Evolutionary conservation across 2,113 vertebrate species (phyloP), one percentile per base, ranked within the genome.

Genomic region (Platichthys flesus): DNA sequence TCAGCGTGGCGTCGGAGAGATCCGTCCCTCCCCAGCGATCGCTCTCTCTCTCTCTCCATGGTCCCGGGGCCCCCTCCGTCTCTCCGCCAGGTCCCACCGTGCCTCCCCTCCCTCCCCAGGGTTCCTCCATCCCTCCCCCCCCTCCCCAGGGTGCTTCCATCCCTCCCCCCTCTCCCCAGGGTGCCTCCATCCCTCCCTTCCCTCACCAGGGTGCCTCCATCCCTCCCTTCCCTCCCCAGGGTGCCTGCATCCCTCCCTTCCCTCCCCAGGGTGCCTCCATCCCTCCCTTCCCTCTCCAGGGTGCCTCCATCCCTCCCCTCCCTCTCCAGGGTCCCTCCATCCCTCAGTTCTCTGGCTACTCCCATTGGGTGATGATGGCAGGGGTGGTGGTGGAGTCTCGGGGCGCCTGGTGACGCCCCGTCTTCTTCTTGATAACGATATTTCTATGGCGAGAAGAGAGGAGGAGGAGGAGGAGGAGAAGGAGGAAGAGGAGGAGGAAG

Each of bases 401-500:
- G 91, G 57, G 83, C 89, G 55, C 91, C 90, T 24, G 88, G 89
- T 31, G 86, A 91, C 20, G 84, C 86, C 78, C 92, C 88, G 76
- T 93, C 92, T 2, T 93, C 92, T 85, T 92, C 92, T 73, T 91
- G 90, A 80, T 78, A 91, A 37, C 88, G 91, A 87, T 93, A 93
- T 67, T 92, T 93, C 92, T 93, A 80, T 8, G 20, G 73, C 21
- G 66, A 35, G 21, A 67, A 56, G 49, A 13, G 28, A 64, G 37
- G 77, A 40, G 12, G 68, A 20, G 24, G 24, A 24, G 24, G 24
- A 24, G 24, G 24, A 24, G 24, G 24, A 24, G 24, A 23, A 23
- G 37, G 40, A 49, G 21, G n/a, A 14, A 4, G 10, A 47, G 9
- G 42, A 67, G 40, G 66, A 55, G 26, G 24, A 6, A 8, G 12